Percentiles rank a stretch among this genome's conserved stretches.
phyloP scores from a whole-genome alignment of 2,797 vertebrate species.

The Coluber constrictor region DNA sequence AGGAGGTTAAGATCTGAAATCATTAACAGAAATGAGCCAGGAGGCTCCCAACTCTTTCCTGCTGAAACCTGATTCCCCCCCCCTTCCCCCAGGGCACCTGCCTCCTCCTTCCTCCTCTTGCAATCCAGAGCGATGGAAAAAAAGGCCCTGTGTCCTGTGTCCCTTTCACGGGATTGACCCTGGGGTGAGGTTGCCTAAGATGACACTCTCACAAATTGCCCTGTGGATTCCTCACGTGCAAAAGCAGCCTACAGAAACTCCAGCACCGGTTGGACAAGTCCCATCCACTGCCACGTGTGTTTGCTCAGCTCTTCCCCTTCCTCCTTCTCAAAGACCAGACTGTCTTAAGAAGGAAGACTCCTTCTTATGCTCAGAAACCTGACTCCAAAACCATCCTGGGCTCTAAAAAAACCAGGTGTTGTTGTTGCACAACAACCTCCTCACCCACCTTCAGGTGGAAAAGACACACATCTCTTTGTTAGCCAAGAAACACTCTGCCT shows the following conservation, averaged over 20 bases:
- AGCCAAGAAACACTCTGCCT: neutral
- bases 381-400: conserved; percentile 44
- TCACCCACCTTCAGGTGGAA: conserved; percentile 53
- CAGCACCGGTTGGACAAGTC: conserved; percentile 36
- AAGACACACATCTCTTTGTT: conserved; percentile 68
- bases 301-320: conserved; percentile 42
- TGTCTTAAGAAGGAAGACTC: conserved; percentile 60
- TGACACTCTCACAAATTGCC: accelerated
- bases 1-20: conserved; percentile 62
- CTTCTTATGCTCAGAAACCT: conserved; percentile 44
- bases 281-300: conserved; percentile 28
- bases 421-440: conserved; percentile 40
- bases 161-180: neutral
- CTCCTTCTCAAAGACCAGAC: conserved; percentile 58
- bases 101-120: neutral
- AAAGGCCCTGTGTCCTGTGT: neutral
- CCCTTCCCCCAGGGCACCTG: neutral
- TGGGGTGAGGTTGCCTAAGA: neutral
- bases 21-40: conserved; percentile 64
- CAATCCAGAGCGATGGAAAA: neutral
- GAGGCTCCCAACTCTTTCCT: conserved; percentile 45
- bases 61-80: conserved; percentile 28
- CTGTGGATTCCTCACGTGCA: accelerated
- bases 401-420: conserved; percentile 6
- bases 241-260: neutral